phyloP scores from a whole-genome alignment of 2,797 vertebrate species.

The Sebastes diaconus region DNA sequence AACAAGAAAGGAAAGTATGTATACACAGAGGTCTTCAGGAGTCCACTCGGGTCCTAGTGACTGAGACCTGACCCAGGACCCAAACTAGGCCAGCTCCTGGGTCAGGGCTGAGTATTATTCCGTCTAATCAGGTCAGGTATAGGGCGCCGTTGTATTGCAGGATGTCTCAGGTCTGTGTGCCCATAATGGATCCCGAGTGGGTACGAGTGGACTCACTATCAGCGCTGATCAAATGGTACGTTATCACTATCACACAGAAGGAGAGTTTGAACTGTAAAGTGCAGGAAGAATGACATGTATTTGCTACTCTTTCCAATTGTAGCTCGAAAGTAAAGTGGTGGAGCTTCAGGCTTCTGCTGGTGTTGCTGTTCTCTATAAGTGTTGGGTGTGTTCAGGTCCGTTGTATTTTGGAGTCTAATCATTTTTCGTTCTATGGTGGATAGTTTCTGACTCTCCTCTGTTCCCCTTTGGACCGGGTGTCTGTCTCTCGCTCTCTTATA shows the following conservation, averaged over 20 bases:
- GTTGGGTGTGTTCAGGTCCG: fast-evolving
- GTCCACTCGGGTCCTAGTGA: not conserved
- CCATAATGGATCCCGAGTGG: not conserved
- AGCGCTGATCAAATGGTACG: not conserved
- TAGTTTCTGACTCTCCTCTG: not conserved
- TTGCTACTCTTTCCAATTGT: too few species aligned
- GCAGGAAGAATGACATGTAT: not conserved
- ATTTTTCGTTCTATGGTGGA: not conserved
- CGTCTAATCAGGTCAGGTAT: not conserved
- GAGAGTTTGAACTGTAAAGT: not conserved
- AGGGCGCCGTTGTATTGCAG: not conserved
- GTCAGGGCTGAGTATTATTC: not conserved
- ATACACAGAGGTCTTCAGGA: not conserved
- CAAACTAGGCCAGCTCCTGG: not conserved
- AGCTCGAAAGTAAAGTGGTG: not conserved
- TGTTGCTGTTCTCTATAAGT: not conserved
- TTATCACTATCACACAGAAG: not conserved
- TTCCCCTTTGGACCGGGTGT: not conserved
- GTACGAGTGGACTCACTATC: not conserved
- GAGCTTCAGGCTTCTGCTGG: too few species aligned
- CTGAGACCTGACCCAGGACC: not conserved
- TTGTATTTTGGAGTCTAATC: not conserved
- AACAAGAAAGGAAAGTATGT: not conserved
- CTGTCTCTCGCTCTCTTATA: not conserved
- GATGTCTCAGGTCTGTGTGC: not conserved